These are phyloP conservation scores for Pseudomyrmex sp. DNA, from an alignment of 1,140 invertebrate genomes.

Conservation along the genomic window DNA sequence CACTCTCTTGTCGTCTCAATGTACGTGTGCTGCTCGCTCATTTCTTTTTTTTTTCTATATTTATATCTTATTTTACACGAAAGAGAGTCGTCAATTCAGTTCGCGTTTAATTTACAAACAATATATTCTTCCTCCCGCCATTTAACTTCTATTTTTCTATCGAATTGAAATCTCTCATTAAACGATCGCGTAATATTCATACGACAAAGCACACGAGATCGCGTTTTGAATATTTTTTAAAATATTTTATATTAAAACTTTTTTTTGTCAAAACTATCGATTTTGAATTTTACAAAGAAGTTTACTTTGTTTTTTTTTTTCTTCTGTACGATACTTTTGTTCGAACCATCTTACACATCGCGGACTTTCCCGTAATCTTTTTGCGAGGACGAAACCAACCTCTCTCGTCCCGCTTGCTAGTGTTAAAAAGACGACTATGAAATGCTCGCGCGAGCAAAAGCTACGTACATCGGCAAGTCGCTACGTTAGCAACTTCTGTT, in stretches of 20 bases:
- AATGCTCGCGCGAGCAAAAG: conserved; percentile 32
- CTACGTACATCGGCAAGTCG: conserved; percentile 47
- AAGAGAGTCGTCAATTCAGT: conserved; percentile 45
- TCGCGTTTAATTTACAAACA: conserved; percentile 40
- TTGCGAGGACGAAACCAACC: not conserved
- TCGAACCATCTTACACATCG: not conserved
- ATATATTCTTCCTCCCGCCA: not conserved
- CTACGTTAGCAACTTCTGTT: conserved; percentile 67
- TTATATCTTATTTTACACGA: conserved; percentile 42
- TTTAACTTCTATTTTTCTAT: not conserved
- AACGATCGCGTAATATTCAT: not conserved
- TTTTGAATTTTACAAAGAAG: not conserved
- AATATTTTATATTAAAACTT: no score
- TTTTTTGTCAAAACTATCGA: no score
- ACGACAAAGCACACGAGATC: no score
- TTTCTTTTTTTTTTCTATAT: conserved; percentile 32
- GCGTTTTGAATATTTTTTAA: no score
- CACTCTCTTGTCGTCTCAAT: conserved; percentile 64
- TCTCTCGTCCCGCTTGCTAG: conserved; percentile 9
- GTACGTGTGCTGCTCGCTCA: conserved; percentile 28
- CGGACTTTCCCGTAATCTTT: not conserved
- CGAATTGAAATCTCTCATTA: conserved; percentile 3
- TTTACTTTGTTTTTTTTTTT: not conserved
- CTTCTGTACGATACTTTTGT: not conserved
- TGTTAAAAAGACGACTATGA: conserved; percentile 21